Evolutionary conservation across 2,888 invertebrate genomes (phyloP).

Genomic region (Hypsopygia costalis): DNA sequence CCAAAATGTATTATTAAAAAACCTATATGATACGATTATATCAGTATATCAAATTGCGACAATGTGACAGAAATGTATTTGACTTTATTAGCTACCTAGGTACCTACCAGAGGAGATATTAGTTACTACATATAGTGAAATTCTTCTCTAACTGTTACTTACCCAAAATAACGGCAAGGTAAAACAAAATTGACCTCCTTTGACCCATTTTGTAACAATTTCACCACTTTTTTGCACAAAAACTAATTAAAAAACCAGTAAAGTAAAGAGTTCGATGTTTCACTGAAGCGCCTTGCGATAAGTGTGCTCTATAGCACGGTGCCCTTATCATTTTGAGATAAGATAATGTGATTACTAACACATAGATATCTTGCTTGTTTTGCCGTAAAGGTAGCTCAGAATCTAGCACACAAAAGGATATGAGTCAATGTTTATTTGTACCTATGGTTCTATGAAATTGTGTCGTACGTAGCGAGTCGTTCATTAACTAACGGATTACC

Average conservation of each 20-base stretch:
- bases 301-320: slow-evolving; percentile 44
- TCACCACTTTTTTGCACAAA: slow-evolving; percentile 22
- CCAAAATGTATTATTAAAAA: too few species aligned
- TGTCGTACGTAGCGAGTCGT: not conserved
- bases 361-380: slow-evolving; percentile 20
- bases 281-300: slow-evolving; percentile 39
- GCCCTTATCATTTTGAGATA: slow-evolving; percentile 58
- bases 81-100: too few species aligned
- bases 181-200: slow-evolving; percentile 63
- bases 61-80: too few species aligned
- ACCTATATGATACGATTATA: too few species aligned
- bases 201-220: slow-evolving; percentile 56
- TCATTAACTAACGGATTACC: too few species aligned
- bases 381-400: slow-evolving; percentile 11
- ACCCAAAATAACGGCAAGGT: slow-evolving; percentile 76
- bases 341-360: slow-evolving; percentile 63
- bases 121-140: too few species aligned
- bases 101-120: too few species aligned
- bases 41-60: too few species aligned
- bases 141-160: too few species aligned
- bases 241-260: slow-evolving; percentile 22
- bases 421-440: slow-evolving; percentile 15
- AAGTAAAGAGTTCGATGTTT: slow-evolving; percentile 30
- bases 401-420: slow-evolving; percentile 11
- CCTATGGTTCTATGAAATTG: not conserved